These are phyloP conservation scores for Tetramorium alpestre DNA, from an alignment of 1,140 invertebrate species.

Conservation along the genomic window DNA sequence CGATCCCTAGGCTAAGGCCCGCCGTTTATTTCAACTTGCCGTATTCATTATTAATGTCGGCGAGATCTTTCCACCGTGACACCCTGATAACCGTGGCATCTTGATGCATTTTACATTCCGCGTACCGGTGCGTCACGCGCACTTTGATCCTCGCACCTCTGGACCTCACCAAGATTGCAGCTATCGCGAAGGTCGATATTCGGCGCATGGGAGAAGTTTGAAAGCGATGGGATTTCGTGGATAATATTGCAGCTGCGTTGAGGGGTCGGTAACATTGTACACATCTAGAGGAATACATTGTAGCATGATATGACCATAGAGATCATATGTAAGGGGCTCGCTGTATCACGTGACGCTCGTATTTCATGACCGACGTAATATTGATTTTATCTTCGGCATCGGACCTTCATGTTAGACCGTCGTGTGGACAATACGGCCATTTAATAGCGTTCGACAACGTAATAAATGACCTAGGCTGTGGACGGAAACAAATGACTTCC, in stretches of 20 bases:
- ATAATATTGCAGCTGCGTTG: slow-evolving; percentile 59
- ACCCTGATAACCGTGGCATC: slow-evolving; percentile 16
- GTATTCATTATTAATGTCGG: slow-evolving; percentile 51
- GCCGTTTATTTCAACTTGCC: slow-evolving; percentile 45
- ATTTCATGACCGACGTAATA: slow-evolving; percentile 73
- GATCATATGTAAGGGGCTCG: slow-evolving; percentile 72
- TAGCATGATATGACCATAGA: slow-evolving; percentile 69
- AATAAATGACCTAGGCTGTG: slow-evolving; percentile 40
- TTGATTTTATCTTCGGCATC: slow-evolving; percentile 72
- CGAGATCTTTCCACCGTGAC: slow-evolving; percentile 33
- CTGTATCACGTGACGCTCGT: slow-evolving; percentile 74
- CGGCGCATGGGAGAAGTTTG: slow-evolving; percentile 40
- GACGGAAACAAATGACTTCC: slow-evolving; percentile 32
- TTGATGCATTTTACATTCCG: slow-evolving; percentile 20
- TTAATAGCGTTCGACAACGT: slow-evolving; percentile 49
- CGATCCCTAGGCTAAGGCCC: background rate
- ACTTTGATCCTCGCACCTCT: slow-evolving; percentile 30
- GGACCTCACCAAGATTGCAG: background rate
- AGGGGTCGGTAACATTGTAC: slow-evolving; percentile 61
- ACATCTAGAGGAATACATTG: slow-evolving; percentile 69
- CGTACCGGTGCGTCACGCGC: background rate
- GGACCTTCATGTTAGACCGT: slow-evolving; percentile 53
- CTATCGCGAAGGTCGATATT: slow-evolving; percentile 20
- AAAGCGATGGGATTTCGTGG: slow-evolving; percentile 53
- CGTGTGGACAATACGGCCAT: slow-evolving; percentile 21